Evolutionary conservation across 2,888 invertebrate species (phyloP), one percentile per base, ranked within the genome.

Genomic region (Pecten maximus): DNA sequence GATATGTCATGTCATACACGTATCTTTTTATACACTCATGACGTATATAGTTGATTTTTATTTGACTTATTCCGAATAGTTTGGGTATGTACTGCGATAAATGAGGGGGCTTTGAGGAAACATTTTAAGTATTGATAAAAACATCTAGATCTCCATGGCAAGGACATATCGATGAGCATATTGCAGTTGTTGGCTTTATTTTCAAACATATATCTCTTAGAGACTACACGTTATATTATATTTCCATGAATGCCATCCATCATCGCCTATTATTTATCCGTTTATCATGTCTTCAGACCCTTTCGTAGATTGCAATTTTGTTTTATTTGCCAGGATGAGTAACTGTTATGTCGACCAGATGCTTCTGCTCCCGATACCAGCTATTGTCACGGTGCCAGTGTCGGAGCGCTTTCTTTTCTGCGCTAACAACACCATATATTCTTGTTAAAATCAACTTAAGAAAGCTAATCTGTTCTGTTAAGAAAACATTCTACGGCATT

Each of bases 241-340:
- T 74, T 23, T 74, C 28, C 10, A 74, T 8, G 35, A 28, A 35
- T 74, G 10, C 35, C 12, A 74, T 74, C 74, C 28, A 74, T 74
- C 74, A 74, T 12, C 74, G 4, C 15, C 35, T 23, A 74, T 74
- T 35, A 74, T 74, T 74, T 74, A 28, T 10, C 28, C 74, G 35
- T 74, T 74, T 35, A 74, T 74, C 74, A 74, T 74, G 28, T 35
- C 35, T 74, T 74, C 74, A 74, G 74, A 74, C 3, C 74, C 0
- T 74, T 28, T 74, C 74, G 10, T 74, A 74, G 74, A 74, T 74
- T 35, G 35, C 74, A 74, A 74, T 74, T 74, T 74, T 74, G 74
- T 74, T 74, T 74, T 10, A 74, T 74, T 74, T 15, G 10, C 74
- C 28, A n/a, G 23, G n/a, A 16, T 8, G 74, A 74, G 28, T 74